Percentiles rank a stretch among this genome's conserved stretches.
phyloP scores from a whole-genome alignment of 2,797 vertebrate genomes.

The Danio aesculapii region DNA sequence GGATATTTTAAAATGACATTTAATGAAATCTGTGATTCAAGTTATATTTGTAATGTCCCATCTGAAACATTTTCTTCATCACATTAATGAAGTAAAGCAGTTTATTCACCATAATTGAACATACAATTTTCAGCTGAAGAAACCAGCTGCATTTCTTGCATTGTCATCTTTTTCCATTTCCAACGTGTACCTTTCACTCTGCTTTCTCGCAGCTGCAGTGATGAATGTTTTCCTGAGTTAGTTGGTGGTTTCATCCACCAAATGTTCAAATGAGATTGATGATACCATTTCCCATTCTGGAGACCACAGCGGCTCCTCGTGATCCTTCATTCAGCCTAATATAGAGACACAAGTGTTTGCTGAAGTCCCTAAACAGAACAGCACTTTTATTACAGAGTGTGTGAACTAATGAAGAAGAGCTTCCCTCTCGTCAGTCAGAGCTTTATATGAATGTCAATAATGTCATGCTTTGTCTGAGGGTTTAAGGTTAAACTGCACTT shows the following conservation, averaged over 20 bases:
- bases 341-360: constrained; percentile 3
- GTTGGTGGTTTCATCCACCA: constrained; percentile 20
- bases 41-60: too few relatives aligned
- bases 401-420: neutral
- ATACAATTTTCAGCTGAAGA: too few relatives aligned
- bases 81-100: too few relatives aligned
- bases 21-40: too few relatives aligned
- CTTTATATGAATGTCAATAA: neutral
- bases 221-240: constrained; percentile 28
- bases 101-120: too few relatives aligned
- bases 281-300: constrained; percentile 22
- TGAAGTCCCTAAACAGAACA: constrained; percentile 21
- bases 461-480: neutral
- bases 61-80: too few relatives aligned
- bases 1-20: too few relatives aligned
- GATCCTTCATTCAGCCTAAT: constrained; percentile 12
- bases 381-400: constrained; percentile 11
- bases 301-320: constrained; percentile 29
- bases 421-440: neutral
- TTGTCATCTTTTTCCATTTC: constrained; percentile 1
- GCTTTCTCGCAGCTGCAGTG: constrained; percentile 3
- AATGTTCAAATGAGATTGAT: constrained; percentile 54
- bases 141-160: constrained; percentile 2
- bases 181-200: neutral
- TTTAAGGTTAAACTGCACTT: neutral